Evolutionary conservation across 2,797 vertebrate genomes (phyloP), one percentile per base, ranked within the genome.

Genomic region (Tarsius wallacei): DNA sequence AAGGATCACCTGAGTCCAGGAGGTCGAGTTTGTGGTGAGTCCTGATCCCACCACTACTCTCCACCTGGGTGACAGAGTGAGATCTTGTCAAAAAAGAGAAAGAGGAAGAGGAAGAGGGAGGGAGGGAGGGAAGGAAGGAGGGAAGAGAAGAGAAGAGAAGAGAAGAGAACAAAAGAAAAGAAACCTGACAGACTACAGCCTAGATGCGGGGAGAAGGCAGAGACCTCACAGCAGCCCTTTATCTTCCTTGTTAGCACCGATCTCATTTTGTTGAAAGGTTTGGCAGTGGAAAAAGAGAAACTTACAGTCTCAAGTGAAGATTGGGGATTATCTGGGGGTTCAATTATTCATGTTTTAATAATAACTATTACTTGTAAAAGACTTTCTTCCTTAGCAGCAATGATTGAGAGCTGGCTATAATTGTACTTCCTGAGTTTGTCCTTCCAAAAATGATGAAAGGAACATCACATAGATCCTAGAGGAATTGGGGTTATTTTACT

Each of bases 331-430:
- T 96, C 81, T 90, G 74, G 82, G 33, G 71, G 73, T 80, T 97
- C 87, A 96, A 89, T 93, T 97, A 95, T 96, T 97, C 85, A 90
- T 73, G 73, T n/a, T 81, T 59, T 81, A 94, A 93, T 94, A 92
- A 96, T 90, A 96, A 84, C 88, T 94, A 95, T 91, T 94, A 86
- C 73, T 87, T 96, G 53, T 83, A 91, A 89, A 82, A 86, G 88
- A 88, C 66, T 95, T 88, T 68, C 93, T 61, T 96, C 84, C 84
- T 89, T 78, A 61, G 16, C 61, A 81, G 68, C 9, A 0, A 70
- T 94, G 91, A 94, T 71, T 71, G 92, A 95, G 71, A 73, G 61
- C 73, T 87, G 28, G 74, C 90, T 96, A 11, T 96, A 84, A 96
- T 93, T 96, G 81, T 87, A 61, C 93, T 96, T 86, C 57, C 59